A percentile compares a stretch with the other conserved stretches of the same genome.
phyloP scores from a whole-genome alignment of 1,140 invertebrate species.

The Marisa cornuarietis region DNA sequence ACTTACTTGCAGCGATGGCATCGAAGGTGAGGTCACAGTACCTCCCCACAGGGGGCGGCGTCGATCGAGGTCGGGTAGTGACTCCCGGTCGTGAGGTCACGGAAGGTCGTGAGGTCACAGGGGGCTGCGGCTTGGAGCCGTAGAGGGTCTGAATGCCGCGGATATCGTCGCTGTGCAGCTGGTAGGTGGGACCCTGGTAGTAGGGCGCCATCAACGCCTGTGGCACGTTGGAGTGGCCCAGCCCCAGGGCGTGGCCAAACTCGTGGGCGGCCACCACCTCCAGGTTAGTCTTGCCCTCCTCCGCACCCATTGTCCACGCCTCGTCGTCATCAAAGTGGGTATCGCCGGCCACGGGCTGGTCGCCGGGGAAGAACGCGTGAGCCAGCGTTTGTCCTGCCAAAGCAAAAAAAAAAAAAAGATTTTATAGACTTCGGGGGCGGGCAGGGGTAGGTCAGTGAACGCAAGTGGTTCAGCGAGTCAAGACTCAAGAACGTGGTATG shows the following conservation, averaged over 20 bases:
- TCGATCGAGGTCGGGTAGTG: background rate
- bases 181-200: slow-evolving; percentile 64
- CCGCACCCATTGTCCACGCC: slow-evolving; percentile 68
- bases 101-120: background rate
- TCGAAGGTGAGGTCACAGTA: background rate
- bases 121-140: slow-evolving; percentile 26
- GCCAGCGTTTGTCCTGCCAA: slow-evolving; percentile 47
- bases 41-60: background rate
- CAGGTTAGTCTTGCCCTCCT: slow-evolving; percentile 53
- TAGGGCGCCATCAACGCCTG: slow-evolving; percentile 65
- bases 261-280: slow-evolving; percentile 64
- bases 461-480: background rate
- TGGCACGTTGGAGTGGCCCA: slow-evolving; percentile 59
- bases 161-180: slow-evolving; percentile 56
- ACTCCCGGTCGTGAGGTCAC: background rate
- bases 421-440: background rate
- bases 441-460: background rate
- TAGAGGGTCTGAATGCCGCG: slow-evolving; percentile 58
- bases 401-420: background rate
- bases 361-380: slow-evolving; percentile 70
- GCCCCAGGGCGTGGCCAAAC: slow-evolving; percentile 64
- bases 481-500: too few relatives aligned
- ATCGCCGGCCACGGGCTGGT: slow-evolving; percentile 73
- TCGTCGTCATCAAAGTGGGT: slow-evolving; percentile 76
- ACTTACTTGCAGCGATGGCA: background rate